Evolutionary conservation across 30 jellyfish, hydroid and myxozoan genomes (phyloP), one percentile per base, ranked within the genome.

Genomic region (Catostylus mosaicus): DNA sequence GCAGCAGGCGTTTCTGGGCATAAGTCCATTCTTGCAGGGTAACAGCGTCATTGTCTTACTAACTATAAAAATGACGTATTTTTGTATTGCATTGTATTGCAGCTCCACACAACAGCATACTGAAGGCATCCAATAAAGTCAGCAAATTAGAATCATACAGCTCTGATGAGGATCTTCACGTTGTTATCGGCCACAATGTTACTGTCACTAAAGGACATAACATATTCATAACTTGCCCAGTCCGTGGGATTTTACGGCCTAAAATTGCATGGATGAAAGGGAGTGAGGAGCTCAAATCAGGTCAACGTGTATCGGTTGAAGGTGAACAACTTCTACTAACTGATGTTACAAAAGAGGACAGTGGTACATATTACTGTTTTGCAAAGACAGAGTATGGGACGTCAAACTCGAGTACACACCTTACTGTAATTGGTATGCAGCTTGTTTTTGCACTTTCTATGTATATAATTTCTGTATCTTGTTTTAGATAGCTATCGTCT

Each of bases 241-340:
- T 73, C 12, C 97, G 91, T 30, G 95, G 95, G 9, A 47, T 74
- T 1, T 30, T 38, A 1, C 80, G 97, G 23, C 97, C 97, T 4
- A 32, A 29, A n/a, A 66, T 90, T 24, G 54, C 72, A 26, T 90
- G 97, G 97, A 67, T 51, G 80, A 83, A 84, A 77, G 88, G 74
- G 12, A 57, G 63, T 54, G 12, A 32, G 32, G 77, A 71, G 18
- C 68, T 90, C 30, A 43, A 43, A 12, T 35, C 86, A 14, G 84
- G 90, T 8, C 75, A 75, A 1, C 54, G 79, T 8, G 20, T 67
- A 7, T 38, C 75, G 1, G 84, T 84, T 12, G 84, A 74, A 40
- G 96, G 96, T 29, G 92, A 84, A 56, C 88, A 59, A 31, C 71
- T 90, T 34, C 46, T 83, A 24, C 86, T 83, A 10, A 83, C 65